Percentiles rank a stretch among this genome's conserved stretches.
Evolutionary conservation across 2,888 invertebrate species (phyloP).

Genomic region (Cacoxenus indagator): DNA sequence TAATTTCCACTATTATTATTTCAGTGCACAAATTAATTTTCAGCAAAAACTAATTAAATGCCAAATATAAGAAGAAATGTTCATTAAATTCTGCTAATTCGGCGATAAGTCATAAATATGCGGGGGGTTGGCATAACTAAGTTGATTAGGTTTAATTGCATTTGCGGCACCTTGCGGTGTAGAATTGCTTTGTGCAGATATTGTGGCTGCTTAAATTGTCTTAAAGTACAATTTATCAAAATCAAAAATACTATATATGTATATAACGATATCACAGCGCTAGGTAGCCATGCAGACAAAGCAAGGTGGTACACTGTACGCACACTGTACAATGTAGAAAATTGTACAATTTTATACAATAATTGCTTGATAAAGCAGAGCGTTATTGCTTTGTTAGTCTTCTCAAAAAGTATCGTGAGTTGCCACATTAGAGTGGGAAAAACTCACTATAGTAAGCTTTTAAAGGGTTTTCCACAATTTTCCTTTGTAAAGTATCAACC

Average conservation of each 20-base stretch:
- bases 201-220: not conserved
- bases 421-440: no score
- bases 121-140: not conserved
- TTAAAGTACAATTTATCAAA: slow-evolving; percentile 5
- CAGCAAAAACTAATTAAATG: slow-evolving; percentile 53
- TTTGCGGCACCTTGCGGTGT: slow-evolving; percentile 5
- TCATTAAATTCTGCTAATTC: slow-evolving; percentile 52
- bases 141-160: slow-evolving; percentile 3
- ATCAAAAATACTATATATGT: not conserved
- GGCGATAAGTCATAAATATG: not conserved
- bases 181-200: not conserved
- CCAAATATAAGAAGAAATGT: slow-evolving; percentile 30
- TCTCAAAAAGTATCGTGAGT: no score
- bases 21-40: slow-evolving; percentile 49
- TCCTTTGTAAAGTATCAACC: no score
- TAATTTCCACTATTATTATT: slow-evolving; percentile 3
- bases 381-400: no score
- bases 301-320: no score
- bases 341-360: no score
- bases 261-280: not conserved
- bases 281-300: not conserved
- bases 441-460: no score
- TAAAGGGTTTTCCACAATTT: no score
- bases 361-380: no score
- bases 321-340: no score